Evolutionary conservation across 2,888 invertebrate genomes (phyloP).

Genomic region (Exephanes ischioxanthus): DNA sequence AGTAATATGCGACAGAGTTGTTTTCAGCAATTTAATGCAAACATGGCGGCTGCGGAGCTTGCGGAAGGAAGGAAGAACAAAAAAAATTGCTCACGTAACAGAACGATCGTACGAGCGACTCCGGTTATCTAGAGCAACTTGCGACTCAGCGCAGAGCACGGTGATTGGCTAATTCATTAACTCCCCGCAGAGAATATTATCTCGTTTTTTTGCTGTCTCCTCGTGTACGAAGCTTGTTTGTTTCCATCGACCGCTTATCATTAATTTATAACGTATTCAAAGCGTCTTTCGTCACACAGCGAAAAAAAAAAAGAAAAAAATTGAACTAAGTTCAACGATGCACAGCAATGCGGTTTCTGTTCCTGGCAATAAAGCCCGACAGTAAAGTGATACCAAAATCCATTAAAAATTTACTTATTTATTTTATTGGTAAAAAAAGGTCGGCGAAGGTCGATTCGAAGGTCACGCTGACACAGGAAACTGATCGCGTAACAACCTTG

Average conservation of each 20-base stretch:
- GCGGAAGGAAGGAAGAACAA: background rate
- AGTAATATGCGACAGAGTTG: background rate
- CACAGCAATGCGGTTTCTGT: background rate
- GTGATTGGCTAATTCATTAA: conserved; percentile 34
- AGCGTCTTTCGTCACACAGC: background rate
- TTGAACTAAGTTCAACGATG: too few relatives aligned
- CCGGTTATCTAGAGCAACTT: conserved; percentile 21
- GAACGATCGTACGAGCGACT: conserved; percentile 18
- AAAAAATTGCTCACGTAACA: background rate
- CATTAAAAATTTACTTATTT: background rate
- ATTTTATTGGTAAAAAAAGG: background rate
- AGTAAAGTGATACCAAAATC: too few relatives aligned
- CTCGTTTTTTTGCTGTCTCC: conserved; percentile 14
- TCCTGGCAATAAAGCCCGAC: too few relatives aligned
- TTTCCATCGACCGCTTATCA: background rate
- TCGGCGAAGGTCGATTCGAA: background rate
- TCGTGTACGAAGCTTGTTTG: background rate
- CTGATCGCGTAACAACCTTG: background rate
- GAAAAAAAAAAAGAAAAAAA: background rate
- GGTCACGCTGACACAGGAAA: too few relatives aligned
- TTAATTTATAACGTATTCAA: background rate
- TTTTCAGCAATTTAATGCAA: background rate
- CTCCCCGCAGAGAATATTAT: conserved; percentile 40
- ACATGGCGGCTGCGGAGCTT: background rate
- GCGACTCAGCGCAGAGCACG: conserved; percentile 15